These are phyloP conservation scores for Grantiella picta DNA, from an alignment of 2,113 vertebrate genomes.

Conservation along the genomic window DNA sequence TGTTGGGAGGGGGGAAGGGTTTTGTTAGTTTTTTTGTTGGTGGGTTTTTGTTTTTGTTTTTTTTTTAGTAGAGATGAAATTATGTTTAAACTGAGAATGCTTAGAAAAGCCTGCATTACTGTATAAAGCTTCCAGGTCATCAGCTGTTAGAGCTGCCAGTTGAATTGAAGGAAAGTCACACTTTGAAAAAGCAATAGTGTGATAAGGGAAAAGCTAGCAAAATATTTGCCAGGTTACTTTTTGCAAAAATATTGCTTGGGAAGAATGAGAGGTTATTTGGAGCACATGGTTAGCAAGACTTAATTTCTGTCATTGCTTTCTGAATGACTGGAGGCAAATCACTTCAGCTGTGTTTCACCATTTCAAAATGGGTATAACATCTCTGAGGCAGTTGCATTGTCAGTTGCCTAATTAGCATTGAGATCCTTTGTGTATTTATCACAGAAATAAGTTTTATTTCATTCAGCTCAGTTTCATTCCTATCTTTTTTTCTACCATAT, in stretches of 20 bases:
- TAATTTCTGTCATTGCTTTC: background rate
- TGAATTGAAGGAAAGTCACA: background rate
- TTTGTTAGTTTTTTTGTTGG: background rate
- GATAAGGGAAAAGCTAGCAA: background rate
- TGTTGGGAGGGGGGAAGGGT: rapidly evolving
- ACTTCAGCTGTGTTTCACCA: background rate
- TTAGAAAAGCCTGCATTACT: background rate
- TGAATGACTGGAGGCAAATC: background rate
- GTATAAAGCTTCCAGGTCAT: slow-evolving; percentile 17
- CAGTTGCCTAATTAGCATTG: background rate
- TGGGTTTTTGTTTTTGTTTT: background rate
- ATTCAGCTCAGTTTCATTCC: background rate
- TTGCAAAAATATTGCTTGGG: background rate
- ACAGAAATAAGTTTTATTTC: background rate
- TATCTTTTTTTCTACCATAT: background rate
- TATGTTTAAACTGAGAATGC: background rate
- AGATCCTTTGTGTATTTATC: background rate
- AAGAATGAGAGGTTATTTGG: background rate
- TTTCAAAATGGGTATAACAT: background rate
- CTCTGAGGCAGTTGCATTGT: background rate
- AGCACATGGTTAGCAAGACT: background rate
- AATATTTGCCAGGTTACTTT: slow-evolving; percentile 2
- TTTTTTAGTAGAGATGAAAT: background rate
- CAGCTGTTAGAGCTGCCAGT: background rate
- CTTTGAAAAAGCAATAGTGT: background rate